Conservation (phyloP, 2,797 vertebrate genomes). For the Gallinago nigripennis region DNA sequence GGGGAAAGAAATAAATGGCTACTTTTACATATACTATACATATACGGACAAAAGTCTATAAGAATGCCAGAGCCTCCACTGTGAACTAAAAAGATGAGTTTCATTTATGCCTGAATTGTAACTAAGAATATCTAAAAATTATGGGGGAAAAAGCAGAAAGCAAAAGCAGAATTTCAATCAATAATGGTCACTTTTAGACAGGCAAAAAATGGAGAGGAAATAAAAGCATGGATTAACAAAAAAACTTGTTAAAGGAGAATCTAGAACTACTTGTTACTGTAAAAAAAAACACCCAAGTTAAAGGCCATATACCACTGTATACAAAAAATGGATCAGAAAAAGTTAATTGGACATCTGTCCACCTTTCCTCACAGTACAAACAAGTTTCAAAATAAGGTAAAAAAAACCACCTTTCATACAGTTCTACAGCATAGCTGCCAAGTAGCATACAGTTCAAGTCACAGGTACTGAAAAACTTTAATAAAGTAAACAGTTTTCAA, state of each 20-base stretch:
- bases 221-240: neutral
- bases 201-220: neutral
- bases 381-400: neutral
- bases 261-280: neutral
- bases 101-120: neutral
- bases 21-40: neutral
- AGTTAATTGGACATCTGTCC: neutral
- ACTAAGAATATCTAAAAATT: neutral
- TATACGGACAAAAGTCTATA: neutral
- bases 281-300: neutral
- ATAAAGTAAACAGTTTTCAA: neutral
- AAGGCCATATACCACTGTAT: neutral
- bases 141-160: accelerated
- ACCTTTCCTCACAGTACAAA: neutral
- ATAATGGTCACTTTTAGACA: neutral
- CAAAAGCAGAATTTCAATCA: neutral
- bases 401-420: neutral
- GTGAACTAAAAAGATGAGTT: neutral
- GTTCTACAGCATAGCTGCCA: neutral
- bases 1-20: accelerated
- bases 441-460: neutral
- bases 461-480: neutral
- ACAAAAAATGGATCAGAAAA: neutral
- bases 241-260: neutral
- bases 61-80: neutral